phyloP scores from a whole-genome alignment of 2,797 vertebrate genomes.

The Lacerta agilis region DNA sequence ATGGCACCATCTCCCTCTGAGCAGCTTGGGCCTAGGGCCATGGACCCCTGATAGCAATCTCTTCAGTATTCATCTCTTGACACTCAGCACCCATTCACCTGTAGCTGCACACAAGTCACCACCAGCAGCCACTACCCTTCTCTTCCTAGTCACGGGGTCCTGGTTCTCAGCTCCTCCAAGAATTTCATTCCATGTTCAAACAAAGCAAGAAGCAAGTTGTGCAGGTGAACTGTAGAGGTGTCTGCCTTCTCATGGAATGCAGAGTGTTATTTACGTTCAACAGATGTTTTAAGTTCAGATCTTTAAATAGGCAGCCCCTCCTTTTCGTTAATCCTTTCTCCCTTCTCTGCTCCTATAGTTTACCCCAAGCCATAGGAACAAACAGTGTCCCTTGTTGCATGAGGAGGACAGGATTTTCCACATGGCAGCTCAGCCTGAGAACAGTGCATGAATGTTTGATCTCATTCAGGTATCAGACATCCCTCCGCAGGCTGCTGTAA shows the following conservation, averaged over 20 bases:
- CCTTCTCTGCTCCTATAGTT: background rate
- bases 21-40: no score
- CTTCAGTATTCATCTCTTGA: background rate
- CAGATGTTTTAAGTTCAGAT: slow-evolving; percentile 26
- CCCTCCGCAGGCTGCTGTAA: slow-evolving; percentile 48
- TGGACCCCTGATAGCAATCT: background rate
- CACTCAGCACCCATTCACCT: background rate
- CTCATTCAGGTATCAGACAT: slow-evolving; percentile 51
- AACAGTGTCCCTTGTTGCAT: slow-evolving; percentile 28
- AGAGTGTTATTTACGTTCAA: slow-evolving; percentile 43
- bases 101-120: no score
- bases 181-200: slow-evolving; percentile 29
- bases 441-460: slow-evolving; percentile 38
- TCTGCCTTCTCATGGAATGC: slow-evolving; percentile 22
- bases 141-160: background rate
- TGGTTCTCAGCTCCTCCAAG: slow-evolving; percentile 14
- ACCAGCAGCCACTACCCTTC: background rate
- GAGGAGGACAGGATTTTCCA: slow-evolving; percentile 37
- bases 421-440: slow-evolving; percentile 38
- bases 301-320: slow-evolving; percentile 36
- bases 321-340: slow-evolving; percentile 36
- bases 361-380: slow-evolving; percentile 3
- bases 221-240: slow-evolving; percentile 28
- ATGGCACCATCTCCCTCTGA: background rate
- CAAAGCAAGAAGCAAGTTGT: background rate